These are phyloP conservation scores for Elmis aenea DNA, from an alignment of 2,888 invertebrate species.

Conservation along the genomic window DNA sequence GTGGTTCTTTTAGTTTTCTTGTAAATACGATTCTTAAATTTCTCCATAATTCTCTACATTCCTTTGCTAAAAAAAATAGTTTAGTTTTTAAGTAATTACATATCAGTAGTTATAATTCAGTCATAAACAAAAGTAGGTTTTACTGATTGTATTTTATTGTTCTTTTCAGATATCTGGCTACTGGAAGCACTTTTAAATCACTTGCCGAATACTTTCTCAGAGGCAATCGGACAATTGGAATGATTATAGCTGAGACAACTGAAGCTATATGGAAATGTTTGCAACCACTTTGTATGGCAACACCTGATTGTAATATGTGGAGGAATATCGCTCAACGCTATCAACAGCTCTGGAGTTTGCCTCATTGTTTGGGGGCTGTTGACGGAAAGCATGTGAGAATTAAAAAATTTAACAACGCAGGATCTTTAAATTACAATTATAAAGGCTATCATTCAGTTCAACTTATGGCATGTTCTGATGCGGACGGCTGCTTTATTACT, in stretches of 20 bases:
- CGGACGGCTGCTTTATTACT: slow-evolving; percentile 19
- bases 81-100: too few species aligned
- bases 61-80: too few species aligned
- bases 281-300: slow-evolving; percentile 8
- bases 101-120: too few species aligned
- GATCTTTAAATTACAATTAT: slow-evolving; percentile 10
- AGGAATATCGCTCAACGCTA: slow-evolving; percentile 11
- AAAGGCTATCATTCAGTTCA: slow-evolving; percentile 10
- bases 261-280: slow-evolving; percentile 6
- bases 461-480: slow-evolving; percentile 9
- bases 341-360: slow-evolving; percentile 18
- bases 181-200: slow-evolving; percentile 3
- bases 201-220: slow-evolving; percentile 2
- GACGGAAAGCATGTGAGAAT: slow-evolving; percentile 24
- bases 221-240: slow-evolving; percentile 1
- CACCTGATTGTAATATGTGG: slow-evolving; percentile 14
- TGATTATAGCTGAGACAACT: slow-evolving; percentile 5
- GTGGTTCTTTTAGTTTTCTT: too few species aligned
- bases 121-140: too few species aligned
- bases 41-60: too few species aligned
- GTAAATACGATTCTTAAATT: too few species aligned
- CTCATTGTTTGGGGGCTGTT: slow-evolving; percentile 15
- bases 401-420: slow-evolving; percentile 1
- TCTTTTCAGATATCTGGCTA: slow-evolving; percentile 5
- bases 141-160: too few species aligned